Base-by-base conservation (phyloP, 1,140 invertebrate genomes). In the Aphelinus certus region DNA sequence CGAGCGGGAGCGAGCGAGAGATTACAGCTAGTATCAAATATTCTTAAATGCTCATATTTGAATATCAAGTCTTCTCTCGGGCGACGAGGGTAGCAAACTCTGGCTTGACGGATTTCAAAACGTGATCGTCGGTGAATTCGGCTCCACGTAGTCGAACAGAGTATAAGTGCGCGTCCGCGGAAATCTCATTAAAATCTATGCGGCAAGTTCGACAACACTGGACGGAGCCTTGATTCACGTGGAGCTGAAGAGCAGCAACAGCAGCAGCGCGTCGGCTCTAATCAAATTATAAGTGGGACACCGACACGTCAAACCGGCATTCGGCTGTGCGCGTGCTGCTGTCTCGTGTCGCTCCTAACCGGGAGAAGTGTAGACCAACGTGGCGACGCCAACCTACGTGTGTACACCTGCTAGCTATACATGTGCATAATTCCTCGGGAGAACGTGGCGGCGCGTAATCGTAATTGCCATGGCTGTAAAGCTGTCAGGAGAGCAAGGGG, bases 141-240 rank as follows among this genome's bases (percentile, higher is more conserved):
- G 26, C 26, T 26, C 26, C 26, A 26, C 26, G 26, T 26, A 26
- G 26, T 26, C 26, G 26, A 26, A 26, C 26, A 26, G 26, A 26
- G 26, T 26, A n/a, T n/a, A n/a, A 26, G 26, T 26, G 26, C 26
- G 55, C 7, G 26, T 26, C 58, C 55, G 64, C 76, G 79, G 79
- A 78, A 81, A 80, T 82, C 79, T 81, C 81, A 81, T 81, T 82
- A 82, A 81, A 82, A 81, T 79, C 73, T 62, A 78, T 72, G 65
- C 49, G 47, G 75, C 51, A 64, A 47, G n/a, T 46, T 53, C 42
- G 56, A 58, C 60, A 26, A 56, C 73, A 63, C 66, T 48, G 55
- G 58, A 26, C 26, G 57, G 77, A 63, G 51, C 51, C 51, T 76
- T 56, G 75, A 57, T 43, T 67, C 51, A 26, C 43, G 43, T 49